Percentiles rank a stretch among this genome's conserved stretches.
These are phyloP conservation scores for Alfaro cultratus DNA, from an alignment of 2,797 vertebrate species.

Conservation along the genomic window DNA sequence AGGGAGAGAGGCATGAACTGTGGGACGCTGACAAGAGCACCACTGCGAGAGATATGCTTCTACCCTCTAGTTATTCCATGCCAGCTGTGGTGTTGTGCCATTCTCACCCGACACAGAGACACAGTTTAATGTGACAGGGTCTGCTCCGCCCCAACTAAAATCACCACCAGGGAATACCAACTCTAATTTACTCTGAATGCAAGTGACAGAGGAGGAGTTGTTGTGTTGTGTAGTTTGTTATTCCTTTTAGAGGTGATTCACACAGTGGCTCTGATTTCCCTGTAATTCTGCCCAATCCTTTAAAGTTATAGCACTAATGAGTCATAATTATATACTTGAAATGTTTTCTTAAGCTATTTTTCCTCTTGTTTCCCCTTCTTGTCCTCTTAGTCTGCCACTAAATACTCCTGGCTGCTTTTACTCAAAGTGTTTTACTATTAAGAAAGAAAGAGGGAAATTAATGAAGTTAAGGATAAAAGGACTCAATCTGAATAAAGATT, in stretches of 20 bases:
- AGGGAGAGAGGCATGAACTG: slow-evolving; percentile 47
- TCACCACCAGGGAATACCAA: slow-evolving; percentile 60
- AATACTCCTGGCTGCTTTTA: neutral
- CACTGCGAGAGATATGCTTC: slow-evolving; percentile 55
- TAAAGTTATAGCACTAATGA: slow-evolving; percentile 42
- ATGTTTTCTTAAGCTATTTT: slow-evolving; percentile 5
- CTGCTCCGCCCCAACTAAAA: slow-evolving; percentile 61
- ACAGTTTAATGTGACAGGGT: slow-evolving; percentile 70
- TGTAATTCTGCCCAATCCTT: slow-evolving; percentile 34
- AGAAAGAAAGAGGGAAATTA: neutral
- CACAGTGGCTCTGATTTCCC: slow-evolving; percentile 48
- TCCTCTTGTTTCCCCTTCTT: neutral
- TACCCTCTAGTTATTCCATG: slow-evolving; percentile 64
- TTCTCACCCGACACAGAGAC: slow-evolving; percentile 55
- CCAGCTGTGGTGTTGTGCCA: slow-evolving; percentile 71
- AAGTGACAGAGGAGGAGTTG: slow-evolving; percentile 55
- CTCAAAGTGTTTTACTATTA: neutral
- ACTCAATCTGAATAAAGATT: neutral
- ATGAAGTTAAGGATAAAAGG: neutral
- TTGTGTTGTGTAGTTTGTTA: slow-evolving; percentile 52
- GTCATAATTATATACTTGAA: slow-evolving; percentile 37
- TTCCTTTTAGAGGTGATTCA: slow-evolving; percentile 45
- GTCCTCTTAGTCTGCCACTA: neutral
- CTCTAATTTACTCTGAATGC: slow-evolving; percentile 62
- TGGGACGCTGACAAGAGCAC: slow-evolving; percentile 57